Evolutionary conservation across 2,888 invertebrate species (phyloP), one percentile per base, ranked within the genome.

Genomic region (Craniophora ligustri): DNA sequence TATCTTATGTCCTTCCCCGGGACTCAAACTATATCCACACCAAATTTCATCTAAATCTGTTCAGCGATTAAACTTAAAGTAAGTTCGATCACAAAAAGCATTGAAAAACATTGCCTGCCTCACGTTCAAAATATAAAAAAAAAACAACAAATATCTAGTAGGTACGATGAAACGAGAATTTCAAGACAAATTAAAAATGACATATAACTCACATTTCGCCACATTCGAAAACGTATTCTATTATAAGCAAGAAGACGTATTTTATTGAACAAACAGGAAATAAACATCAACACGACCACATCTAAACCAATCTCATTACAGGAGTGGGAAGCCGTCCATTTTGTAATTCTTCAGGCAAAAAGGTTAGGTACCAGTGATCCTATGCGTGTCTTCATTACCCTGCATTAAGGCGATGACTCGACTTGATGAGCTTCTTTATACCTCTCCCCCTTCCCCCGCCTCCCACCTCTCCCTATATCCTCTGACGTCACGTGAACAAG

Each of bases 401-500:
- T 44, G 72, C 75, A 80, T 81, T 80, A 79, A 71, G 76, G 73
- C 73, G 72, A 82, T 81, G 81, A 81, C 76, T 79, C 72, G 75
- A 68, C 82, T 81, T 79, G 79, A 81, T 82, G 79, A 82, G 76
- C 67, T 49, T 49, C 63, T 70, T 70, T 73, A 66, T 67, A 32
- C 44, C 38, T 46, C 48, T 15, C 14, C 32, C 40, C 11, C 19
- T 38, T 28, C 28, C 31, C 53, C n/a, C 26, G 10, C 38, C 18
- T 23, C 23, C 35, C 13, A 26, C 30, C 40, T 28, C 39, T n/a
- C 44, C 34, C 14, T 11, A 16, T 14, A 40, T 41, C 48, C 56
- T 30, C 45, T 42, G 53, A 53, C 46, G 40, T 53, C 50, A 50
- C 42, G 30, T 32, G 18, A 26, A 40, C 11, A 40, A 13, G 31